A percentile compares a stretch with the other conserved stretches of the same genome.
Evolutionary conservation across 2,113 vertebrate genomes (phyloP).

Genomic region (Catharus minimus): DNA sequence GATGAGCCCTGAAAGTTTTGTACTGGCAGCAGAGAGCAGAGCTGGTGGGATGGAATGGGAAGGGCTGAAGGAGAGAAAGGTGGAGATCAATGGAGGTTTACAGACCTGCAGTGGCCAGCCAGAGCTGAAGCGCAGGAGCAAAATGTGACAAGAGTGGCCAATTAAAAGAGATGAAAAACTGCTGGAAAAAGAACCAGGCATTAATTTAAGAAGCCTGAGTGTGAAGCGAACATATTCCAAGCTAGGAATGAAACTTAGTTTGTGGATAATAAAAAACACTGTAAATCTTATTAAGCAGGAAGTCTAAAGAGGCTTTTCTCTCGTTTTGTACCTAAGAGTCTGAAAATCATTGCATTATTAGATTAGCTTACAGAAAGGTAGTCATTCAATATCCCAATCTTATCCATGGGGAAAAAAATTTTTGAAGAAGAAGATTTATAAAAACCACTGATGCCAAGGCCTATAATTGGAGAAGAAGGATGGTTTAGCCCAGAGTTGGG

Average conservation of each 20-base stretch:
- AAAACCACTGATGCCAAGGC: neutral
- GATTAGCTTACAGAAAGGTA: slow-evolving; percentile 40
- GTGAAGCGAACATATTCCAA: neutral
- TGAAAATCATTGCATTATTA: slow-evolving; percentile 51
- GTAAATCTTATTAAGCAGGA: slow-evolving; percentile 62
- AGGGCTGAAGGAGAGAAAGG: neutral
- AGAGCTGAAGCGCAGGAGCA: rapidly evolving
- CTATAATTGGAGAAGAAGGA: slow-evolving; percentile 20
- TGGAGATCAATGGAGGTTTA: neutral
- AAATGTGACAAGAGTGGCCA: neutral
- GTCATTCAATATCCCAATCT: slow-evolving; percentile 45
- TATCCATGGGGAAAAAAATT: neutral
- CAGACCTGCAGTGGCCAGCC: rapidly evolving
- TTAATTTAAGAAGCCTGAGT: slow-evolving; percentile 2
- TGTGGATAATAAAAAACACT: slow-evolving; percentile 47
- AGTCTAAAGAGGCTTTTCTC: slow-evolving; percentile 60
- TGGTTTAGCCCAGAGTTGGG: neutral
- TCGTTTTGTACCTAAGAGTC: slow-evolving; percentile 44
- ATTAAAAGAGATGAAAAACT: slow-evolving; percentile 21
- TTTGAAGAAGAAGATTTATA: slow-evolving; percentile 30
- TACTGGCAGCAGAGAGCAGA: neutral
- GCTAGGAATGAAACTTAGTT: slow-evolving; percentile 7
- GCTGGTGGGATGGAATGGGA: neutral
- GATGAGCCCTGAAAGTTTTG: neutral
- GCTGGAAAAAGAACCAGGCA: neutral